These are phyloP conservation scores for Adelges cooleyi DNA, from an alignment of 1,140 invertebrate species.

Conservation along the genomic window DNA sequence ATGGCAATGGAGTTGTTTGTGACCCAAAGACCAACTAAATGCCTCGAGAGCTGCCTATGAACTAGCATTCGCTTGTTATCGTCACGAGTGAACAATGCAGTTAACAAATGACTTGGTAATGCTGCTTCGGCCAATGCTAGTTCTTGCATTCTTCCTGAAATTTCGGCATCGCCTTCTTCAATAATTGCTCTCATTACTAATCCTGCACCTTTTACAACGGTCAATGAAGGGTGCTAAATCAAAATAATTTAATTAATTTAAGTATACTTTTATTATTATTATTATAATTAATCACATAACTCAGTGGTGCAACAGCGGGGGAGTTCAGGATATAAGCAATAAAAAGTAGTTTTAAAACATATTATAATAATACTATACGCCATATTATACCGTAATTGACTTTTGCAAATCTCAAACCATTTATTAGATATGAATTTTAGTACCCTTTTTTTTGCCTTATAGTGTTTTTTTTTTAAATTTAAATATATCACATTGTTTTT, in stretches of 20 bases:
- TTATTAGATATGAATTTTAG: too few species aligned
- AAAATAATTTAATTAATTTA: not conserved
- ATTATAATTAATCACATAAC: too few species aligned
- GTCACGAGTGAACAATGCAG: slow-evolving; percentile 78
- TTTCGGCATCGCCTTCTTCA: slow-evolving; percentile 85
- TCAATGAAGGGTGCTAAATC: slow-evolving; percentile 81
- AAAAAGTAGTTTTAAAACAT: too few species aligned
- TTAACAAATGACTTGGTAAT: slow-evolving; percentile 80
- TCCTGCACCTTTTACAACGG: slow-evolving; percentile 95
- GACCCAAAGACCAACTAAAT: slow-evolving; percentile 95
- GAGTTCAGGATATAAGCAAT: too few species aligned
- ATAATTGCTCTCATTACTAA: slow-evolving; percentile 94
- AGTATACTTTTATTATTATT: not conserved
- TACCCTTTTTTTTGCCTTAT: too few species aligned
- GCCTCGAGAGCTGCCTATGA: slow-evolving; percentile 83
- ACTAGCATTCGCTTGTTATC: slow-evolving; percentile 63
- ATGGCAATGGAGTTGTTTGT: slow-evolving; percentile 87
- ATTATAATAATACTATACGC: too few species aligned
- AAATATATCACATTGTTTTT: too few species aligned
- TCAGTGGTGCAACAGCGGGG: too few species aligned
- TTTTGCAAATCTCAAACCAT: too few species aligned
- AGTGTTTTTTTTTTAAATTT: too few species aligned
- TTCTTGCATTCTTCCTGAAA: slow-evolving; percentile 89
- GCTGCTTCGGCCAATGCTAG: slow-evolving; percentile 95
- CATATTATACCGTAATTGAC: too few species aligned